Percentiles rank a stretch among this genome's conserved stretches.
Evolutionary conservation across 2,888 invertebrate species (phyloP).

Genomic region (Nephrocerus scutellatus): DNA sequence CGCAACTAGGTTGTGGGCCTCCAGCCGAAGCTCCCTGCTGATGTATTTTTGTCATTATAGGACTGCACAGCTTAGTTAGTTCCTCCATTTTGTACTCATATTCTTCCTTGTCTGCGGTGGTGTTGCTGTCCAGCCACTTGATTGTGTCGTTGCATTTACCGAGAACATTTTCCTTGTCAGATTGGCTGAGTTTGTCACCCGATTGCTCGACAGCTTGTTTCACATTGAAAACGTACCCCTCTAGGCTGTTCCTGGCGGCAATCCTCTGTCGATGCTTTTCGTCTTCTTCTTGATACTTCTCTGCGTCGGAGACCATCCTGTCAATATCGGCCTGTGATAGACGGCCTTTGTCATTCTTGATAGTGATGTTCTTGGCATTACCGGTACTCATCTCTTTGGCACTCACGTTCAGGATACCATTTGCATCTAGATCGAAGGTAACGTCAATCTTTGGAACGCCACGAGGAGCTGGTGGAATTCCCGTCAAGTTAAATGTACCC

Average conservation of each 20-base stretch:
- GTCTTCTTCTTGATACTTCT: slow-evolving; percentile 66
- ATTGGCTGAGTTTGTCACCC: slow-evolving; percentile 55
- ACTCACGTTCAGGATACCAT: slow-evolving; percentile 88
- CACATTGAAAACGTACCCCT: slow-evolving; percentile 60
- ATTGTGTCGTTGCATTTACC: slow-evolving; percentile 59
- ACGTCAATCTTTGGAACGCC: slow-evolving; percentile 84
- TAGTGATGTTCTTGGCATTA: slow-evolving; percentile 69
- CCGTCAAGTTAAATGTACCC: slow-evolving; percentile 91
- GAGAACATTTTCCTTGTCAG: slow-evolving; percentile 62
- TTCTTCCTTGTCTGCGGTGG: slow-evolving; percentile 68
- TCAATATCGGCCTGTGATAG: slow-evolving; percentile 76
- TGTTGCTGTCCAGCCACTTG: slow-evolving; percentile 69
- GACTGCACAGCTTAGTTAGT: slow-evolving; percentile 44
- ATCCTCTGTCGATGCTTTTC: slow-evolving; percentile 62
- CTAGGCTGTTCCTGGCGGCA: slow-evolving; percentile 62
- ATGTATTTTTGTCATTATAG: slow-evolving; percentile 50
- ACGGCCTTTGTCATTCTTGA: slow-evolving; percentile 76
- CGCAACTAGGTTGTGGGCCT: slow-evolving; percentile 20
- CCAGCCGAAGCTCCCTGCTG: slow-evolving; percentile 23
- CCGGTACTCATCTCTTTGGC: slow-evolving; percentile 64
- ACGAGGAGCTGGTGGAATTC: slow-evolving; percentile 89
- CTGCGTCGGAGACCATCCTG: slow-evolving; percentile 68
- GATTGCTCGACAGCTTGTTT: slow-evolving; percentile 63
- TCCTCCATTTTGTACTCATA: slow-evolving; percentile 52
- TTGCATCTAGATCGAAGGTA: slow-evolving; percentile 77